Evolutionary conservation across 1,140 invertebrate genomes (phyloP).

Genomic region (Drosophila kanapiae): DNA sequence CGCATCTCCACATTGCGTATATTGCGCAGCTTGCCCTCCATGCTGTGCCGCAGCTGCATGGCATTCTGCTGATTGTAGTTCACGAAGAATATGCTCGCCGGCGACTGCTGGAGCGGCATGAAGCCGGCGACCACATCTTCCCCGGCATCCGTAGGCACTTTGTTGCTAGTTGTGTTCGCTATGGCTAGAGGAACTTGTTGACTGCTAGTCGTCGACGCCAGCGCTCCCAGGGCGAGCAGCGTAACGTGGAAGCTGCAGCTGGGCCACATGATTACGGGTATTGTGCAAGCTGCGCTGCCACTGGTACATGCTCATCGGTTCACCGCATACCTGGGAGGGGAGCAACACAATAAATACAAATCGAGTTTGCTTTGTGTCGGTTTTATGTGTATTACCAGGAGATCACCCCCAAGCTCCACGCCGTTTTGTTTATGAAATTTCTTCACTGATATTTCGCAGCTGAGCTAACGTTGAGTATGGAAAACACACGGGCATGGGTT

Average conservation of each 20-base stretch:
- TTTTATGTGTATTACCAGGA: constrained; percentile 19
- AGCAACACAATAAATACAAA: not conserved
- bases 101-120: constrained; percentile 69
- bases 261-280: constrained; percentile 41
- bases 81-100: constrained; percentile 70
- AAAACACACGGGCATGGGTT: constrained; percentile 1
- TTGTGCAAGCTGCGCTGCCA: constrained; percentile 18
- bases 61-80: constrained; percentile 81
- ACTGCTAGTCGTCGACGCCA: constrained; percentile 44
- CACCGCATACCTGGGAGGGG: constrained; percentile 19
- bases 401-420: constrained; percentile 23
- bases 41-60: constrained; percentile 70
- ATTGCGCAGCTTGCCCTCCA: constrained; percentile 76
- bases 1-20: constrained; percentile 87
- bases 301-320: constrained; percentile 36
- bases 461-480: not conserved
- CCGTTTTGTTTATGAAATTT: constrained; percentile 55
- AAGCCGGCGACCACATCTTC: constrained; percentile 40
- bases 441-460: constrained; percentile 26
- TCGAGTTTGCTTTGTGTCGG: not conserved
- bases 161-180: constrained; percentile 68
- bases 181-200: constrained; percentile 56
- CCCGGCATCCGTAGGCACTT: constrained; percentile 70
- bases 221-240: constrained; percentile 31
- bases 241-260: constrained; percentile 22